Base-by-base conservation (phyloP, 2,113 vertebrate species). In the Phyllopteryx taeniolatus region DNA sequence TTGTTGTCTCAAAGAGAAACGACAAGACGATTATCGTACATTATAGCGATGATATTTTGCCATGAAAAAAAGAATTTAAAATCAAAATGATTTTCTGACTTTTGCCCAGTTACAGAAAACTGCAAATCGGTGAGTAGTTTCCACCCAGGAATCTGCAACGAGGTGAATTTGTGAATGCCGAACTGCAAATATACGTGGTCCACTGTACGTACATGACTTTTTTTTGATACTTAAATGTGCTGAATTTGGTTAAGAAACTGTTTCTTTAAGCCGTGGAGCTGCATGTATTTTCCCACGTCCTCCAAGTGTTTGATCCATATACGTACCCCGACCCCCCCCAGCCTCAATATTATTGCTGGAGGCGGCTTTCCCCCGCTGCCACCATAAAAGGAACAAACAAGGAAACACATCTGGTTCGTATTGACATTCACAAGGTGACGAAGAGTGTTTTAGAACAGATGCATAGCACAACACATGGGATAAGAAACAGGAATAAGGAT, bases 351-450 rank as follows among this genome's bases (percentile, higher is more conserved):
- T 71, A 63, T 57, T 74, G 61, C 71, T 70, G 72, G 56, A 79
- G 39, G 17, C 63, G 69, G 57, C 59, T 76, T 63, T 68, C 7
- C 47, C 22, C 67, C 70, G 4, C 59, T 51, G 61, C 69, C 70
- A 56, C 70, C 63, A 62, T 35, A 59, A 79, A 49, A 77, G n/a
- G 73, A 71, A 68, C 62, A 33, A 33, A 4, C 7, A 60, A 17
- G 14, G 5, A 6, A 86, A 85, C 68, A 83, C 81, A 74, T 80
- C 65, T 84, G 75, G 49, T 72, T 33, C 76, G 54, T 67, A 59
- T 63, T 72, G 73, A 81, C 53, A 72, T 54, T 70, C 20, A 71
- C 42, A 56, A 64, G 33, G n/a, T 43, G 22, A 65, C 42, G 8
- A 46, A 65, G 33, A 73, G 49, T 2, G 15, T 27, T 27, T 27